Conservation (phyloP, 2,797 vertebrate genomes). For the Acanthurus leucopareius region DNA sequence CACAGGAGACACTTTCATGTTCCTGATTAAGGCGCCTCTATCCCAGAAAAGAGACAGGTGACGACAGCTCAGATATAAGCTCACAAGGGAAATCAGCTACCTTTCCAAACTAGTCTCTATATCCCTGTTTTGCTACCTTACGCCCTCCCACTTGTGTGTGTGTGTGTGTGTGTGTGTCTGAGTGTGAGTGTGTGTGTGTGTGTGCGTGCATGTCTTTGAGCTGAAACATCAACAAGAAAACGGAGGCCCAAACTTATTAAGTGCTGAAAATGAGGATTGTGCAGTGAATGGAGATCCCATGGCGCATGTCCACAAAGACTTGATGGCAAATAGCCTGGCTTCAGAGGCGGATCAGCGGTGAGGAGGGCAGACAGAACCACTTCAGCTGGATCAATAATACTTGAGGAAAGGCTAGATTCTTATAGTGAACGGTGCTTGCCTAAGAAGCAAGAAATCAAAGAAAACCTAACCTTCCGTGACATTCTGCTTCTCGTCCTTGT, state of each 20-base stretch:
- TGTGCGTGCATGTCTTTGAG: conserved; percentile 39
- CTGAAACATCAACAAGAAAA: conserved; percentile 64
- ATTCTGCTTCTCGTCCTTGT: conserved; percentile 52
- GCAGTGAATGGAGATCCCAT: conserved; percentile 76
- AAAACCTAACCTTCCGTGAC: conserved; percentile 70
- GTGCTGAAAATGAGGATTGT: conserved; percentile 77
- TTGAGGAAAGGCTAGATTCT: conserved; percentile 71
- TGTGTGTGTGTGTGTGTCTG: conserved; percentile 26
- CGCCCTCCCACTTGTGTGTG: conserved; percentile 39
- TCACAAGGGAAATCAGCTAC: conserved; percentile 81
- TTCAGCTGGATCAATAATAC: conserved; percentile 78
- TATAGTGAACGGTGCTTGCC: conserved; percentile 55
- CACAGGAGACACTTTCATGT: conserved; percentile 80
- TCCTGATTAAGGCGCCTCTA: conserved; percentile 76
- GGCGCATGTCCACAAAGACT: conserved; percentile 78
- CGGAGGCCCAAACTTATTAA: conserved; percentile 77
- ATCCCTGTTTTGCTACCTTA: conserved; percentile 68
- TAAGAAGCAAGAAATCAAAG: conserved; percentile 73
- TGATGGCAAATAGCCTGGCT: conserved; percentile 76
- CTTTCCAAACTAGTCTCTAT: conserved; percentile 61
- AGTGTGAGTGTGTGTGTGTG: conserved; percentile 5
- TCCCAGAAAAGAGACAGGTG: conserved; percentile 71
- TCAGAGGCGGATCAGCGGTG: conserved; percentile 60
- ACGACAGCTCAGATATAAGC: conserved; percentile 73
- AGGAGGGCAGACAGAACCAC: conserved; percentile 73